A percentile compares a stretch with the other conserved stretches of the same genome.
Conservation (phyloP, 2,113 vertebrate species). For the Lichenostomus cassidix region DNA sequence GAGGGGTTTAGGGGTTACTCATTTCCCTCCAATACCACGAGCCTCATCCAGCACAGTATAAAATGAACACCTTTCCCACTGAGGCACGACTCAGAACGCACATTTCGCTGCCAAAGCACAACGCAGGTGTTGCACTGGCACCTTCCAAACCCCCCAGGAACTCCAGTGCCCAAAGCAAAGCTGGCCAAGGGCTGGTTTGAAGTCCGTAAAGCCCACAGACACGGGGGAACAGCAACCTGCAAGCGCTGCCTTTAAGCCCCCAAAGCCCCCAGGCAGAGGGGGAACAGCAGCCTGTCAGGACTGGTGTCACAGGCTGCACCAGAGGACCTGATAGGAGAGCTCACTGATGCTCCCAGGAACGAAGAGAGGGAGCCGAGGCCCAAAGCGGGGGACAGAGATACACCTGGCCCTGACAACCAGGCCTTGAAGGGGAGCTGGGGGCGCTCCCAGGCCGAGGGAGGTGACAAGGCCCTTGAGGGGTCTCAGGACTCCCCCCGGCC, state of each 20-base stretch:
- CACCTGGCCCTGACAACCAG: no score
- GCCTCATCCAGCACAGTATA: not conserved
- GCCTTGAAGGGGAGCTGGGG: no score
- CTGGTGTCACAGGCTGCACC: not conserved
- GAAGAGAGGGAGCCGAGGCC: not conserved
- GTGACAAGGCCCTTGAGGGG: rapidly evolving
- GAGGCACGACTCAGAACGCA: not conserved
- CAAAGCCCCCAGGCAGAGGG: rapidly evolving
- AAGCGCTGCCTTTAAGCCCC: not conserved
- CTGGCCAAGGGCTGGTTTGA: not conserved
- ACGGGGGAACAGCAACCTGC: rapidly evolving
- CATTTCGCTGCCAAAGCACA: not conserved
- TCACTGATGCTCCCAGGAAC: no score
- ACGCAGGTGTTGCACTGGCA: not conserved
- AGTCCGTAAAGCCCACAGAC: rapidly evolving
- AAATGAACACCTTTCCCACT: not conserved
- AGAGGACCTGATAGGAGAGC: not conserved
- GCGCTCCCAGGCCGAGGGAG: rapidly evolving
- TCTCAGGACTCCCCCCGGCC: no score
- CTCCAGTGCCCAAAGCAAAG: rapidly evolving
- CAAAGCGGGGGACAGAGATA: rapidly evolving
- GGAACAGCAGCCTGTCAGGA: not conserved
- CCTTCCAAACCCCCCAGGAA: rapidly evolving
- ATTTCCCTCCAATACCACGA: rapidly evolving
- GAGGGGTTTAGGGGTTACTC: rapidly evolving